These are phyloP conservation scores for Diadegma fenestrale DNA, from an alignment of 2,888 invertebrate species.

Conservation along the genomic window DNA sequence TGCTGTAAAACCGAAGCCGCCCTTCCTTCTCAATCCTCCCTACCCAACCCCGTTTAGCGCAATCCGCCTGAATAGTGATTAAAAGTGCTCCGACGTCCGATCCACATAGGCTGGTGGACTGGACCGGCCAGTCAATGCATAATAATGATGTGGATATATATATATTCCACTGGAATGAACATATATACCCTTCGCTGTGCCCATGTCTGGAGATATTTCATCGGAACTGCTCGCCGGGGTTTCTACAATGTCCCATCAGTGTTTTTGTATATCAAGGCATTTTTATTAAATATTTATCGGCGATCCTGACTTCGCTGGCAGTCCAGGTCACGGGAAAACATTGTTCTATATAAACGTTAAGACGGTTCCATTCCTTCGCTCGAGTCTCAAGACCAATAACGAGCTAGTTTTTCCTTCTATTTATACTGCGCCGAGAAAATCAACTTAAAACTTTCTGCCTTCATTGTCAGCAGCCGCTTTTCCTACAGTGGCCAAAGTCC, in stretches of 20 bases:
- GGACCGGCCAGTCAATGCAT: constrained; percentile 69
- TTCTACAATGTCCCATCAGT: constrained; percentile 37
- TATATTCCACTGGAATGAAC: constrained; percentile 9
- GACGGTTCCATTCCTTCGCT: not conserved
- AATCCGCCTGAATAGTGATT: constrained; percentile 78
- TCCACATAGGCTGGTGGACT: constrained; percentile 65
- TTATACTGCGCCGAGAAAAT: constrained; percentile 52
- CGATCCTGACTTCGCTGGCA: too few relatives aligned
- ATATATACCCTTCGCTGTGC: not conserved
- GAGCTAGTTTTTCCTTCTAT: constrained; percentile 52
- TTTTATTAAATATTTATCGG: not conserved
- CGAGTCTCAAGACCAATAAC: not conserved
- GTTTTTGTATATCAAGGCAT: constrained; percentile 13
- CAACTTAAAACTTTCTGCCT: constrained; percentile 45
- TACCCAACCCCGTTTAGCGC: constrained; percentile 73
- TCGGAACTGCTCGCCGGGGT: constrained; percentile 7
- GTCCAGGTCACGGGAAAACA: not conserved
- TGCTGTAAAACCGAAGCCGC: constrained; percentile 53
- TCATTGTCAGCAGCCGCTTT: constrained; percentile 30
- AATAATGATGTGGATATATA: constrained; percentile 69
- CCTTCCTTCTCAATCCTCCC: constrained; percentile 53
- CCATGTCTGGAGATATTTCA: constrained; percentile 21
- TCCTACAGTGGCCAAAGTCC: constrained; percentile 6
- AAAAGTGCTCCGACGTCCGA: constrained; percentile 76
- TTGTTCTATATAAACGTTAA: not conserved